Percentiles rank a stretch among this genome's conserved stretches.
phyloP scores from a whole-genome alignment of 2,113 vertebrate species.

The Tiliqua scincoides region DNA sequence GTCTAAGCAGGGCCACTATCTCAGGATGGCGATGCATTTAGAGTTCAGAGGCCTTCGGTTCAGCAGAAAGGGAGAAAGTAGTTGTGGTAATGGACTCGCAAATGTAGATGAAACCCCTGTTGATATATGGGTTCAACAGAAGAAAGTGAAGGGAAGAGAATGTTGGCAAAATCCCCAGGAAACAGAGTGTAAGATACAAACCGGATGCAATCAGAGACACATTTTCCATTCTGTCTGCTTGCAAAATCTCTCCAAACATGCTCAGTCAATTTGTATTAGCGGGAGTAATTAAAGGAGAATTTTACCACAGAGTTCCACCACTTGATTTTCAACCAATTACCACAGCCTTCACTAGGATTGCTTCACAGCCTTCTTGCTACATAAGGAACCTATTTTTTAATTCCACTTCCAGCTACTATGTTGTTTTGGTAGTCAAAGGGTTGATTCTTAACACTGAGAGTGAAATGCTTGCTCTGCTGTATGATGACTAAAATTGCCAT shows the following conservation, averaged over 20 bases:
- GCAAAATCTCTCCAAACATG: background rate
- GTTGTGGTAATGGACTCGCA: conserved; percentile 42
- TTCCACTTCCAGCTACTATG: background rate
- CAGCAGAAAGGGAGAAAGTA: conserved; percentile 5
- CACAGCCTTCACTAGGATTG: conserved; percentile 6
- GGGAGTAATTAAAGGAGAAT: conserved; percentile 6
- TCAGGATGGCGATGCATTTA: background rate
- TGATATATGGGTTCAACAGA: conserved; percentile 55
- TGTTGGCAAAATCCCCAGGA: conserved; percentile 46
- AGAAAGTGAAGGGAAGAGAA: conserved; percentile 48
- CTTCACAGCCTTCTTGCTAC: conserved; percentile 15
- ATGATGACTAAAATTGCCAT: background rate
- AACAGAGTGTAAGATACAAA: conserved; percentile 34
- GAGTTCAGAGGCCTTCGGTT: conserved; percentile 21
- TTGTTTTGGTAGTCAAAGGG: background rate
- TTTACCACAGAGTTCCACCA: conserved; percentile 1
- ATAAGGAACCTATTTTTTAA: background rate
- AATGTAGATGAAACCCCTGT: conserved; percentile 45
- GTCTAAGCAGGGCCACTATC: background rate
- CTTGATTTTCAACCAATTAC: conserved; percentile 8
- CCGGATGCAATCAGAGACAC: conserved; percentile 12
- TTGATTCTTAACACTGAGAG: background rate
- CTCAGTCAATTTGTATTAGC: conserved; percentile 29
- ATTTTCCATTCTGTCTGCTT: conserved; percentile 42
- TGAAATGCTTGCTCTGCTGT: background rate